phyloP scores from a whole-genome alignment of 2,888 invertebrate species.

The Eupithecia dodoneata region DNA sequence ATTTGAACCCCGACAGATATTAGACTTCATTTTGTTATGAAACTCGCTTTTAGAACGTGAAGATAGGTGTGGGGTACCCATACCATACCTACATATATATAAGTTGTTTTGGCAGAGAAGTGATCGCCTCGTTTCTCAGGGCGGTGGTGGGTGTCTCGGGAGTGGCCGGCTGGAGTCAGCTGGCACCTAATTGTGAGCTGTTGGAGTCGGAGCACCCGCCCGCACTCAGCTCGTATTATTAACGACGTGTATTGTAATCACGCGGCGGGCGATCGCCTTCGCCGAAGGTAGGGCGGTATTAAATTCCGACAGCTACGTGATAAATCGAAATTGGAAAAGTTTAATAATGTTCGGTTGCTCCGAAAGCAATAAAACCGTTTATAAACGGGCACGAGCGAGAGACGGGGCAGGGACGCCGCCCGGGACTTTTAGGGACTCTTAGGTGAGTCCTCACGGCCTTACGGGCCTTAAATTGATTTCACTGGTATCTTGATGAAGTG shows the following conservation, averaged over 20 bases:
- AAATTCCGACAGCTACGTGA: slow-evolving; percentile 85
- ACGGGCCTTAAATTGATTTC: slow-evolving; percentile 78
- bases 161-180: slow-evolving; percentile 1
- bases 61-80: slow-evolving; percentile 30
- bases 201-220: slow-evolving; percentile 37
- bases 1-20: slow-evolving; percentile 81
- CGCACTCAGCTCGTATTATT: slow-evolving; percentile 78
- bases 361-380: slow-evolving; percentile 85
- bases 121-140: slow-evolving; percentile 48
- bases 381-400: slow-evolving; percentile 84
- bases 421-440: slow-evolving; percentile 82
- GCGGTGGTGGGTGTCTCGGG: slow-evolving; percentile 33
- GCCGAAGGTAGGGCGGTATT: slow-evolving; percentile 84
- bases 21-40: slow-evolving; percentile 81
- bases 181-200: not conserved
- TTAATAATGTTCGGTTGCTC: slow-evolving; percentile 85
- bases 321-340: slow-evolving; percentile 85
- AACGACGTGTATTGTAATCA: slow-evolving; percentile 84
- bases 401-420: slow-evolving; percentile 79
- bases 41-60: slow-evolving; percentile 59
- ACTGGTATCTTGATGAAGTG: slow-evolving; percentile 77
- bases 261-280: slow-evolving; percentile 84
- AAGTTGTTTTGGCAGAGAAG: slow-evolving; percentile 36
- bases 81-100: not conserved
- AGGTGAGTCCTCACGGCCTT: slow-evolving; percentile 75